Evolutionary conservation across 2,797 vertebrate species (phyloP).

Genomic region (Caiman crocodilus): DNA sequence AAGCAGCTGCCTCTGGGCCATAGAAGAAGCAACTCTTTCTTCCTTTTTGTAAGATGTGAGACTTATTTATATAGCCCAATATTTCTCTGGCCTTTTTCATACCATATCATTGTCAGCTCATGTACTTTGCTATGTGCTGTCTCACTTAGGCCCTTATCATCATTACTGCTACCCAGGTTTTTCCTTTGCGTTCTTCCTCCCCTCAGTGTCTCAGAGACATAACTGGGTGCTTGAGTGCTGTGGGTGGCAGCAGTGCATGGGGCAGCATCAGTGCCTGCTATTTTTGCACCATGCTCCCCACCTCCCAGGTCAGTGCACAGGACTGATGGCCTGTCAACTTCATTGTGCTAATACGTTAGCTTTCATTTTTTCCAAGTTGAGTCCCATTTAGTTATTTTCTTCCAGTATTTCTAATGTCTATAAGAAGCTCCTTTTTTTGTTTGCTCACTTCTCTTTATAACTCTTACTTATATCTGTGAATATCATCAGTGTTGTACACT

Average conservation of each 20-base stretch:
- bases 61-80: not conserved
- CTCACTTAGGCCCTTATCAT: slow-evolving; percentile 57
- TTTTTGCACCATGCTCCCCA: too few relatives aligned
- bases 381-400: slow-evolving; percentile 31
- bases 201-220: not conserved
- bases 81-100: slow-evolving; percentile 28
- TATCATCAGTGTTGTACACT: slow-evolving; percentile 67
- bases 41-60: slow-evolving; percentile 8
- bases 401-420: slow-evolving; percentile 8
- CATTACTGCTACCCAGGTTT: slow-evolving; percentile 62
- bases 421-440: slow-evolving; percentile 38
- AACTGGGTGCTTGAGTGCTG: too few relatives aligned
- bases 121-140: slow-evolving; percentile 47
- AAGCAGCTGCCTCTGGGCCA: not conserved
- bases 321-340: too few relatives aligned
- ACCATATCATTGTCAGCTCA: slow-evolving; percentile 25
- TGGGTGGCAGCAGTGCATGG: too few relatives aligned
- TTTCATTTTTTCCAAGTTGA: slow-evolving; percentile 8
- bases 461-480: slow-evolving; percentile 5
- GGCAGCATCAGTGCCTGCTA: too few relatives aligned
- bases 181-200: slow-evolving; percentile 29
- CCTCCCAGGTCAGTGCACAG: too few relatives aligned
- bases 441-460: slow-evolving; percentile 25
- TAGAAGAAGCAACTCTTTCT: not conserved
- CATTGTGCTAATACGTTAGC: not conserved